A percentile compares a stretch with the other conserved stretches of the same genome.
phyloP scores from a whole-genome alignment of 2,888 invertebrate species.

The Gnatocerus cornutus region DNA sequence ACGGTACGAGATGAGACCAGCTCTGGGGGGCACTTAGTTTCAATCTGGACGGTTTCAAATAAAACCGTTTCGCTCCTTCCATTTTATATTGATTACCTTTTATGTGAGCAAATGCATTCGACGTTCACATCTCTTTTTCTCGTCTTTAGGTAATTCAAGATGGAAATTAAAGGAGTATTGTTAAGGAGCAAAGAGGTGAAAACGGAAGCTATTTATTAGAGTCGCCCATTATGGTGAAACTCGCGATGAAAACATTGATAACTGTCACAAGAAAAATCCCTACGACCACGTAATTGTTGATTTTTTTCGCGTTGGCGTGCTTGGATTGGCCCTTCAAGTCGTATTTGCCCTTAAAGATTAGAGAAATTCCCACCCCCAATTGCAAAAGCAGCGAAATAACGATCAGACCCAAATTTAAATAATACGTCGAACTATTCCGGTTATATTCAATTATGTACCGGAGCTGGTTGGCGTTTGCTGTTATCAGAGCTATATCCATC shows the following conservation, averaged over 20 bases:
- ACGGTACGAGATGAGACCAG: conserved; percentile 60
- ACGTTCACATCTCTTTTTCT: conserved; percentile 17
- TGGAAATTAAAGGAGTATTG: neutral
- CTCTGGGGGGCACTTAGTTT: conserved; percentile 66
- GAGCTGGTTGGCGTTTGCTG: conserved; percentile 82
- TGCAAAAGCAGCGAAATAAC: conserved; percentile 77
- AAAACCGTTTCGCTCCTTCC: conserved; percentile 58
- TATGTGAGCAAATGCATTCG: conserved; percentile 51
- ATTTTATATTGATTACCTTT: conserved; percentile 62
- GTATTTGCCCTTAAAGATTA: conserved; percentile 77
- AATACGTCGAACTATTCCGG: conserved; percentile 74
- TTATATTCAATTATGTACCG: conserved; percentile 78
- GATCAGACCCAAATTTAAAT: conserved; percentile 75
- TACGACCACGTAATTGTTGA: conserved; percentile 78
- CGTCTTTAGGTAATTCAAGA: conserved; percentile 9
- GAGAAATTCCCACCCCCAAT: conserved; percentile 76
- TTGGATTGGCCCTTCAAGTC: conserved; percentile 73
- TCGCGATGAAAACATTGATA: conserved; percentile 80
- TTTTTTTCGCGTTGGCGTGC: conserved; percentile 70
- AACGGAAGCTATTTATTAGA: neutral
- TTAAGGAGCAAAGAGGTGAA: neutral
- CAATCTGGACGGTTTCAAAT: conserved; percentile 65
- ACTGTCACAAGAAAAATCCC: conserved; percentile 80
- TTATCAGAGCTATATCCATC: conserved; percentile 82
- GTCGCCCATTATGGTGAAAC: conserved; percentile 73